Conservation (phyloP, 2,113 vertebrate species). For the Hepsetus odoe region DNA sequence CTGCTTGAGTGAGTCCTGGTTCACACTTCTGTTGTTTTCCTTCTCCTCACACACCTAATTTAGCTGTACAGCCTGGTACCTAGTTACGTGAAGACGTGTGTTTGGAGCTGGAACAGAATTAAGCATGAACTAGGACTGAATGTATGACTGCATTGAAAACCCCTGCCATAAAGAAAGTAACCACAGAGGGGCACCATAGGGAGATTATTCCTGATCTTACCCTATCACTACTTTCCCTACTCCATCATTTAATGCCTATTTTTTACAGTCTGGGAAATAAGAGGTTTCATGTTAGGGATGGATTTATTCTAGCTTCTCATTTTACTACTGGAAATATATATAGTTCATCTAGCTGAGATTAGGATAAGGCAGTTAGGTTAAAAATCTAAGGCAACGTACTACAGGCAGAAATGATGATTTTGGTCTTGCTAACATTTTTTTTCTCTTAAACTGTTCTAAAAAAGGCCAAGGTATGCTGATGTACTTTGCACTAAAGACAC, state of each 20-base stretch:
- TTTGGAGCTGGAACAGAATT: neutral
- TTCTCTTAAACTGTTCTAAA: no score
- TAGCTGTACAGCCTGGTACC: neutral
- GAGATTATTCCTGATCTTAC: neutral
- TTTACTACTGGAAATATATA: neutral
- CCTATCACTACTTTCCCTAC: neutral
- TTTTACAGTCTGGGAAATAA: neutral
- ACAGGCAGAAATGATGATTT: no score
- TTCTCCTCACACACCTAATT: neutral
- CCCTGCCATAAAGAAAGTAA: neutral
- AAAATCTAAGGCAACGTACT: no score
- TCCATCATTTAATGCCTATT: neutral
- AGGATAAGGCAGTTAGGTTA: neutral
- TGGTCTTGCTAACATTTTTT: no score
- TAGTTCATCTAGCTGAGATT: conserved; percentile 48
- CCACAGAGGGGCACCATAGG: neutral
- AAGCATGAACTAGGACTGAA: neutral
- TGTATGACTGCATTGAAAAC: neutral
- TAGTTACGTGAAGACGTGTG: neutral
- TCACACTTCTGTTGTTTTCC: neutral
- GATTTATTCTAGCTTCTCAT: neutral
- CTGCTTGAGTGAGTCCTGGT: neutral
- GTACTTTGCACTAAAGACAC: no score
- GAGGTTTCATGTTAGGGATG: neutral
- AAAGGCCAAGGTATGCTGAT: no score